Evolutionary conservation across 2,113 vertebrate genomes (phyloP).

Genomic region (Hippolais icterina): DNA sequence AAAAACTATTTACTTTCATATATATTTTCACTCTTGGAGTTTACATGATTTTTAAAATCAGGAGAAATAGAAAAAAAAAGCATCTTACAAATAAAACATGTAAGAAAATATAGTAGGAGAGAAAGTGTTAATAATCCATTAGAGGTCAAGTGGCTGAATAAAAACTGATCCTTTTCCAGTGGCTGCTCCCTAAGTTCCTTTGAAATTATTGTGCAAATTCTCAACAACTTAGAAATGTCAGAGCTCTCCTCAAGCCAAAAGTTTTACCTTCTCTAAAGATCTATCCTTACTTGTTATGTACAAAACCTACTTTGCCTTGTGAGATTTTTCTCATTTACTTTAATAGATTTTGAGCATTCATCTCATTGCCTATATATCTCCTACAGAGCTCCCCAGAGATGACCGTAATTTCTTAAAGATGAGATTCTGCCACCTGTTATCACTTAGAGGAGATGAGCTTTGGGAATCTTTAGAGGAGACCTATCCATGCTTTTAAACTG

Average conservation of each 20-base stretch:
- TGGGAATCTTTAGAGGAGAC: background rate
- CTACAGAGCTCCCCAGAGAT: background rate
- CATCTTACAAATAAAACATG: background rate
- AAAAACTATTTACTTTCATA: background rate
- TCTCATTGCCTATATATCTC: background rate
- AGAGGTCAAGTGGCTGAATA: background rate
- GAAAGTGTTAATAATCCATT: background rate
- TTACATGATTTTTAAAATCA: background rate
- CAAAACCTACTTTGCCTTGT: background rate
- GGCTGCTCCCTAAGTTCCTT: background rate
- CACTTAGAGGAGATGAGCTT: background rate
- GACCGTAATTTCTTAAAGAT: background rate
- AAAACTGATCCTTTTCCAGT: background rate
- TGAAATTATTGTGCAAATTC: background rate
- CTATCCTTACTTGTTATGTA: background rate
- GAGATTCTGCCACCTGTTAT: background rate
- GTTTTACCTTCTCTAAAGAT: background rate
- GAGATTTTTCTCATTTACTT: background rate
- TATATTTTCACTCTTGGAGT: background rate
- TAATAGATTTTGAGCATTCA: background rate
- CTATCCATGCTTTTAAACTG: background rate
- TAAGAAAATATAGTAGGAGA: background rate
- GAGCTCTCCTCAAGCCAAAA: background rate
- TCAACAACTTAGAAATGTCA: background rate
- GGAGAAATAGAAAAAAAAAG: background rate